Evolutionary conservation across 2,797 vertebrate genomes (phyloP).

Genomic region (Atherinosoma microstoma): DNA sequence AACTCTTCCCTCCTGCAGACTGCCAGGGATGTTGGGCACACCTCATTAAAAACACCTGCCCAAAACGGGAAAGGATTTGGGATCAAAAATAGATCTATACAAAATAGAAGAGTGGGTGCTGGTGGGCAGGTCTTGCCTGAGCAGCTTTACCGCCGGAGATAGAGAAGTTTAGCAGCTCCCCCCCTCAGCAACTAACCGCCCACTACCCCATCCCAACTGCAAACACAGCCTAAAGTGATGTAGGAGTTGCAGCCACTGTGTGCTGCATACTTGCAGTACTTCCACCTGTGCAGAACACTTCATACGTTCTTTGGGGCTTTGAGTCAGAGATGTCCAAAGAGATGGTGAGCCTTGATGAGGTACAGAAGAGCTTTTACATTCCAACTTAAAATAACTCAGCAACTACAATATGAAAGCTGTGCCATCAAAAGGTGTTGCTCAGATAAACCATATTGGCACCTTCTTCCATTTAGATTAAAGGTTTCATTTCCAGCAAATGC

Average conservation of each 20-base stretch:
- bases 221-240: slow-evolving; percentile 67
- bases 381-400: background rate
- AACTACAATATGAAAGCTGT: slow-evolving; percentile 15
- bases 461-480: slow-evolving; percentile 53
- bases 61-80: slow-evolving; percentile 65
- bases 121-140: slow-evolving; percentile 39
- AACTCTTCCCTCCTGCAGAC: slow-evolving; percentile 77
- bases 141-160: slow-evolving; percentile 67
- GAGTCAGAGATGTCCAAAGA: slow-evolving; percentile 42
- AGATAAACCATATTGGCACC: slow-evolving; percentile 50
- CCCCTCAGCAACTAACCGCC: slow-evolving; percentile 48
- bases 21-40: slow-evolving; percentile 70
- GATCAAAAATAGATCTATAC: slow-evolving; percentile 81
- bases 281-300: slow-evolving; percentile 41
- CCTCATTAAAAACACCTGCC: slow-evolving; percentile 81
- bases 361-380: slow-evolving; percentile 7
- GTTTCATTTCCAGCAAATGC: slow-evolving; percentile 65
- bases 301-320: slow-evolving; percentile 45
- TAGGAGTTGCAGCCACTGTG: slow-evolving; percentile 60
- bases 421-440: slow-evolving; percentile 34
- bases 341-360: slow-evolving; percentile 23
- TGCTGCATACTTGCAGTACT: slow-evolving; percentile 34
- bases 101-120: slow-evolving; percentile 60
- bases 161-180: slow-evolving; percentile 63
- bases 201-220: slow-evolving; percentile 59